Base-by-base conservation (phyloP, 2,797 vertebrate genomes). In the Aotus griseimembra region DNA sequence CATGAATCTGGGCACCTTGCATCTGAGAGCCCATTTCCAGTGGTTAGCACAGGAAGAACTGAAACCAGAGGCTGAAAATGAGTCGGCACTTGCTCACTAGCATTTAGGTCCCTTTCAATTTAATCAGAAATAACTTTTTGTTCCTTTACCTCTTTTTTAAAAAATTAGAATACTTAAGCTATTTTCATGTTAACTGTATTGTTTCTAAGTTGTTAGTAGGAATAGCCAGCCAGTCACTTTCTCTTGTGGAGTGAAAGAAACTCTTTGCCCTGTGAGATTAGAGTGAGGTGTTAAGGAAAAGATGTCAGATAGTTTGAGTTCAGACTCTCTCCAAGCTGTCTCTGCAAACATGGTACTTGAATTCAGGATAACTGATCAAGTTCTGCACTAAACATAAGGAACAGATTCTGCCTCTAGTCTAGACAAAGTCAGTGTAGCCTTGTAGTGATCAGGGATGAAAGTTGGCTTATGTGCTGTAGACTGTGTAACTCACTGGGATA, bases 1-100 rank as follows among this genome's bases (percentile, higher is more conserved):
- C 88, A 55, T 55, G 46, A 76, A 39, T 48, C 57, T 28, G 39
- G 70, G 44, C 11, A 26, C 41, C 14, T 6, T 28, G 50, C 5
- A 6, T 41, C 33, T 20, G 30, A 36, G 20, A 92, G 28, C 57
- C 46, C 39, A 28, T 46, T 70, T 55, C 75, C 79, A 72, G 70
- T 30, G 70, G 26, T 79, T 88, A 85, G 33, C 30, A 30, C 7
- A 55, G 5, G 4, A 30, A 94, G 67, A 84, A 4, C 44, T 83
- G 84, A 86, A 92, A 80, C 52, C 26, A 92, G 90, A 88, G 55
- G 50, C 50, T 92, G 39, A 82, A 86, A 92, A 86, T 48, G 82
- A 91, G 20, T 46, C 13, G 9, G 72, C 50, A 12, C 24, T 87
- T 26, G 26, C 52, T 86, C 61, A n/a, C 4, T 48, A 41, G 36